A percentile compares a stretch with the other conserved stretches of the same genome.
Evolutionary conservation across 1,140 invertebrate genomes (phyloP).

Genomic region (Oscheius sp.): DNA sequence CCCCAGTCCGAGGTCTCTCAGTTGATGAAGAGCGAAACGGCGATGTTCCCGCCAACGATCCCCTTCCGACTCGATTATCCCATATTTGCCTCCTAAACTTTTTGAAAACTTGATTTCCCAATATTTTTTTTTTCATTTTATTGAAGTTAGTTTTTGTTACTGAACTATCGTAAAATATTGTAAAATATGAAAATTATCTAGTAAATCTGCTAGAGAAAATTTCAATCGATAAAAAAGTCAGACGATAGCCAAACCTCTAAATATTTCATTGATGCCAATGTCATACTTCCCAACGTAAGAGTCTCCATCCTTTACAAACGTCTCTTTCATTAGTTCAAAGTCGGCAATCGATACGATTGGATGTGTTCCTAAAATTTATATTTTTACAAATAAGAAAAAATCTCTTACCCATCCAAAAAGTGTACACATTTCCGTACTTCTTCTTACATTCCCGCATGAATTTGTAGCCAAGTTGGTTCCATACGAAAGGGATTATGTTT

Average conservation of each 20-base stretch:
- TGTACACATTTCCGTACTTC: conserved; percentile 22
- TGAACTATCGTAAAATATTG: neutral
- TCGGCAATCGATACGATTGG: conserved; percentile 21
- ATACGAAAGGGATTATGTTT: neutral
- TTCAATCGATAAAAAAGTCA: too few species aligned
- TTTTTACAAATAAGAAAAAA: neutral
- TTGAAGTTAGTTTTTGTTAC: neutral
- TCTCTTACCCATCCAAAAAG: conserved; percentile 22
- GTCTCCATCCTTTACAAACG: conserved; percentile 28
- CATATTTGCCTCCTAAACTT: conserved; percentile 64
- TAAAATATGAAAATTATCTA: neutral
- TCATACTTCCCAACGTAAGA: conserved; percentile 1
- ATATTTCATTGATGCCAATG: conserved; percentile 8
- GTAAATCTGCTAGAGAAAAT: too few species aligned
- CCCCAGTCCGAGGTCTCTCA: conserved; percentile 77
- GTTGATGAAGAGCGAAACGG: conserved; percentile 79
- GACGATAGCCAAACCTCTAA: conserved; percentile 17
- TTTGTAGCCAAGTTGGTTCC: conserved; percentile 9
- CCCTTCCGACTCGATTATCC: conserved; percentile 83
- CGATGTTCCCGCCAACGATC: conserved; percentile 85
- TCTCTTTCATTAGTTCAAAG: conserved; percentile 24
- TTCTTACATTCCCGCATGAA: conserved; percentile 23
- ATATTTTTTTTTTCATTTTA: neutral
- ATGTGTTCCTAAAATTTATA: neutral
- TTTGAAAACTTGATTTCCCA: neutral